Evolutionary conservation across 2,888 invertebrate species (phyloP), one percentile per base, ranked within the genome.

Genomic region (Phania funesta): DNA sequence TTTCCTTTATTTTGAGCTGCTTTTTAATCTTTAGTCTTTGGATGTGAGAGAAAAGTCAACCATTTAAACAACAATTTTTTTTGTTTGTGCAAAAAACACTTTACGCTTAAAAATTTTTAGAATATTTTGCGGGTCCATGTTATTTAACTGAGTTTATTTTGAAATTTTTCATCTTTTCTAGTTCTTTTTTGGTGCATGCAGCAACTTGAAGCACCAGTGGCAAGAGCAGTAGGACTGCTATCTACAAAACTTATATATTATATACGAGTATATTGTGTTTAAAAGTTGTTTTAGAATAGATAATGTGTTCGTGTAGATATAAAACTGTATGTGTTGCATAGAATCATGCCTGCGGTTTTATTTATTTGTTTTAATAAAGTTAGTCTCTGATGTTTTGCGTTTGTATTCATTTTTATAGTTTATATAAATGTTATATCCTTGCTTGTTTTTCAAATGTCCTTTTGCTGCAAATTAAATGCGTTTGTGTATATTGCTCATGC

Each of bases 301-400:
- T 38, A 38, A 38, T n/a, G n/a, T 38, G 13, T 38, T 50, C 22
- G 65, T 54, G 32, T 35, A 18, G 22, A n/a, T 65, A 22, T 16
- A 11, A 35, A 56, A 26, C n/a, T 26, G 24, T 20, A 13, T 46
- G 38, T 58, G 46, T 62, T 68, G 82, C 74, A 78, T 50, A 65
- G 52, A 70, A 82, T 78, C 74, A 82, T 82, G 82, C 82, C 78
- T 82, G 82, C 70, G 78, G 82, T 78, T 82, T 82, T 82, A 78
- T 82, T 82, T 78, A 78, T 82, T 82, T 74, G 65, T 82, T 82
- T 78, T 71, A 82, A 82, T 78, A 82, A 78, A 82, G 78, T 82
- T 78, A 54, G 74, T 70, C 70, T 75, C 70, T 60, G 70, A 78
- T 78, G 74, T 74, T 65, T 60, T 81, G 71, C 60, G 35, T 76